A percentile compares a stretch with the other conserved stretches of the same genome.
These are phyloP conservation scores for Dendrolimus pini DNA, from an alignment of 2,888 invertebrate species.

Conservation along the genomic window DNA sequence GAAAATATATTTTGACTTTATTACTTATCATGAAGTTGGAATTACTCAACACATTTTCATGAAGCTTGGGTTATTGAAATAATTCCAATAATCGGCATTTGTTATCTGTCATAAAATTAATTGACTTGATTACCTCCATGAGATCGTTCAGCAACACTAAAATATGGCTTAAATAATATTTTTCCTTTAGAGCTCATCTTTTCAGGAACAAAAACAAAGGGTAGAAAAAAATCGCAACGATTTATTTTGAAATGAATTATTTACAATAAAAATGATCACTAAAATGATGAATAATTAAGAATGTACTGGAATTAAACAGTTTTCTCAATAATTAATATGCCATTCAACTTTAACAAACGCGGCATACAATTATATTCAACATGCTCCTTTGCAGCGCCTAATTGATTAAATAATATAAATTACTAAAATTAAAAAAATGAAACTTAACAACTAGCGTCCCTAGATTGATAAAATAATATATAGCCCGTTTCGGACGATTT, in stretches of 20 bases:
- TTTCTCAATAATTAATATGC: constrained; percentile 60
- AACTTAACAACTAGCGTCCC: constrained; percentile 82
- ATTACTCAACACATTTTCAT: no score
- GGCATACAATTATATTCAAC: constrained; percentile 53
- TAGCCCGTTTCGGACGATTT: constrained; percentile 99
- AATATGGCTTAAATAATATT: no score
- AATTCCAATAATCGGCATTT: no score
- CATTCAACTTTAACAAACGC: constrained; percentile 68
- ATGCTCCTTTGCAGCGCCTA: constrained; percentile 55
- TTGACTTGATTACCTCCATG: no score
- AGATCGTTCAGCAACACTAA: no score
- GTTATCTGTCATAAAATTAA: no score
- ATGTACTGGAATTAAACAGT: constrained; percentile 43
- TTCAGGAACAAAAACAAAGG: constrained; percentile 14
- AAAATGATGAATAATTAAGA: constrained; percentile 36
- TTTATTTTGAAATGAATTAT: constrained; percentile 61
- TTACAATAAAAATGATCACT: constrained; percentile 54
- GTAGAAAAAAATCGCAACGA: constrained; percentile 47
- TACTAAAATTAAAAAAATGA: constrained; percentile 51
- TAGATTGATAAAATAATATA: constrained; percentile 98
- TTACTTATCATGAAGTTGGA: no score
- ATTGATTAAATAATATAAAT: constrained; percentile 57
- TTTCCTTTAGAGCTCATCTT: no score
- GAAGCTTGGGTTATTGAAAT: no score
- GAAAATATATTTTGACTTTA: no score